Conservation (phyloP, 2,888 invertebrate genomes). For the Rhingia rostrata region DNA sequence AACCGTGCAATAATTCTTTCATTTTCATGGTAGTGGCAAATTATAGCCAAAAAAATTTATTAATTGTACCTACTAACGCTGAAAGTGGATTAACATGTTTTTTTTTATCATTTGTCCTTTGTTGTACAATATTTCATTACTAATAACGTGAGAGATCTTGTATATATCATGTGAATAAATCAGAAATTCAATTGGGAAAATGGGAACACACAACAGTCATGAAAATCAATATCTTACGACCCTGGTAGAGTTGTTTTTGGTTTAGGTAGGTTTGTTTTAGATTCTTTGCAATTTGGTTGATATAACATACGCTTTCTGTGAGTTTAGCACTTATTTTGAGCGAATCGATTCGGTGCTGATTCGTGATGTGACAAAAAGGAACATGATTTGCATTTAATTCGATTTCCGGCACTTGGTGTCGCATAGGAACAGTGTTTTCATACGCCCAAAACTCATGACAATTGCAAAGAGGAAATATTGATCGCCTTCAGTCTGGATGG, state of each 20-base stretch:
- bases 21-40: constrained; percentile 21
- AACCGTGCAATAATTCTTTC: not conserved
- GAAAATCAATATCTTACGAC: constrained; percentile 57
- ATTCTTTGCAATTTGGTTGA: constrained; percentile 5
- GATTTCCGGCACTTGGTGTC: constrained; percentile 14
- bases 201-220: not conserved
- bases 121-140: constrained; percentile 37
- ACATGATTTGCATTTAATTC: not conserved
- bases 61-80: constrained; percentile 57
- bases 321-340: too few species aligned
- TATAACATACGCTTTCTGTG: constrained; percentile 11
- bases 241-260: constrained; percentile 43
- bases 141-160: constrained; percentile 28
- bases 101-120: not conserved
- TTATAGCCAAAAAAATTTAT: constrained; percentile 17
- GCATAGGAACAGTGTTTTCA: constrained; percentile 29
- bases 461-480: constrained; percentile 21
- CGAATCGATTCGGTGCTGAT: too few species aligned
- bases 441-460: constrained; percentile 43
- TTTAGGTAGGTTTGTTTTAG: constrained; percentile 6
- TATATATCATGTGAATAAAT: constrained; percentile 32
- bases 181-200: constrained; percentile 20
- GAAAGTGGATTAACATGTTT: constrained; percentile 63
- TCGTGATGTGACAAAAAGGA: not conserved
- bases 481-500: constrained; percentile 36